These are phyloP conservation scores for Epistrophella euchroma DNA, from an alignment of 2,888 invertebrate genomes.

Conservation along the genomic window DNA sequence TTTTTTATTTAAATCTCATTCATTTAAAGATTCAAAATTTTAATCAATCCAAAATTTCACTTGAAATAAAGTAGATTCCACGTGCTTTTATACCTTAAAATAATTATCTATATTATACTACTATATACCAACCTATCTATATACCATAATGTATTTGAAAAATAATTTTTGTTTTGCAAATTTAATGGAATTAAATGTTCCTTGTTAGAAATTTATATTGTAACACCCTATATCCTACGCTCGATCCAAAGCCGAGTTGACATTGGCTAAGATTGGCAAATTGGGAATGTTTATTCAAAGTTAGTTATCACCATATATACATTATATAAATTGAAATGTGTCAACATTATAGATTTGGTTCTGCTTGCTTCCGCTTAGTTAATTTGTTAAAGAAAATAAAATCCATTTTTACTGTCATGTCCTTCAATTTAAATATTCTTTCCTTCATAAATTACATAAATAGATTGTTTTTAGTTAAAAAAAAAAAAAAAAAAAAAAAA, in stretches of 20 bases:
- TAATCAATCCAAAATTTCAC: constrained; percentile 11
- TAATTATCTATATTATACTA: background rate
- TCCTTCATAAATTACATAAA: constrained; percentile 32
- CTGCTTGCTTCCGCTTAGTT: constrained; percentile 74
- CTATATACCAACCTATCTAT: background rate
- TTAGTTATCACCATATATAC: constrained; percentile 33
- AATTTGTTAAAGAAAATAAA: constrained; percentile 31
- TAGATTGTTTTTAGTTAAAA: constrained; percentile 36
- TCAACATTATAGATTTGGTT: constrained; percentile 45
- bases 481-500: constrained; percentile 38
- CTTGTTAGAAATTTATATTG: constrained; percentile 49
- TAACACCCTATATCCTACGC: constrained; percentile 44
- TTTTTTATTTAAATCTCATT: constrained; percentile 40
- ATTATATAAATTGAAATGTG: constrained; percentile 15
- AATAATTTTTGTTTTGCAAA: constrained; percentile 56
- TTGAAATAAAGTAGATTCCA: constrained; percentile 47
- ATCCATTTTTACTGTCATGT: constrained; percentile 38
- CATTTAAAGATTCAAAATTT: constrained; percentile 25
- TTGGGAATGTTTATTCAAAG: constrained; percentile 61
- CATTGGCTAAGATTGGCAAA: constrained; percentile 43
- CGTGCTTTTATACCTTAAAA: constrained; percentile 39
- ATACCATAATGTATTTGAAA: background rate
- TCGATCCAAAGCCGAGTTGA: constrained; percentile 45
- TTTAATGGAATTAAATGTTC: constrained; percentile 62
- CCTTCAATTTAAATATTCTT: constrained; percentile 26